A percentile compares a stretch with the other conserved stretches of the same genome.
Evolutionary conservation across 2,113 vertebrate genomes (phyloP).

Genomic region (Albula goreensis): DNA sequence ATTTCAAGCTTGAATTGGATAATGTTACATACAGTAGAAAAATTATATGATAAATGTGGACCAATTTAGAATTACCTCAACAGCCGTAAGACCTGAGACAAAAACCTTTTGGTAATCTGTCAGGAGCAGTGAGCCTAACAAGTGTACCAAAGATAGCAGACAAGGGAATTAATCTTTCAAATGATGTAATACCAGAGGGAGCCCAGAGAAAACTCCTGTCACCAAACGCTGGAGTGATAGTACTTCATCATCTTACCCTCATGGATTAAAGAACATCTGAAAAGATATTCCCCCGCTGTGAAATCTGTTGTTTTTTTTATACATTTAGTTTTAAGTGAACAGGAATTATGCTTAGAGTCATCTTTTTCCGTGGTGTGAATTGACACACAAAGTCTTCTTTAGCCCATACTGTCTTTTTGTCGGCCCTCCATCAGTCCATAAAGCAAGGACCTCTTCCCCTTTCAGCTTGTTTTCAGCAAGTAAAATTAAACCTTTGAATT

Average conservation of each 20-base stretch:
- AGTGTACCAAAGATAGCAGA: background rate
- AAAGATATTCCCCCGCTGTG: background rate
- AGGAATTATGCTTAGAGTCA: background rate
- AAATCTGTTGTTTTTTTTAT: background rate
- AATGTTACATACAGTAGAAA: background rate
- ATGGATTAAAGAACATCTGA: background rate
- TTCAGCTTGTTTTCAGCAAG: no score
- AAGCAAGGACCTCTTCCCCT: no score
- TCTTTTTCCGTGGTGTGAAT: background rate
- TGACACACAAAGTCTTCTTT: background rate
- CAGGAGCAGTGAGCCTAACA: background rate
- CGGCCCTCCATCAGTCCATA: no score
- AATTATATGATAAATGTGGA: background rate
- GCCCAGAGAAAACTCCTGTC: background rate
- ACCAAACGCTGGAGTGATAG: background rate
- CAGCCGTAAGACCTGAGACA: background rate
- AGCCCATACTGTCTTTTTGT: no score
- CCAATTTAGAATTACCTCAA: background rate
- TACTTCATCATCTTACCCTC: background rate
- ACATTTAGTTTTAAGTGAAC: background rate
- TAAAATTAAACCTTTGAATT: no score
- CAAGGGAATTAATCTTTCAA: background rate
- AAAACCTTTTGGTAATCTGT: background rate
- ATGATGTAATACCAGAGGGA: background rate
- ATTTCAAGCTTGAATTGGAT: background rate